Conservation (phyloP, 1,140 invertebrate genomes). For the Lepidotrigona ventralis region DNA sequence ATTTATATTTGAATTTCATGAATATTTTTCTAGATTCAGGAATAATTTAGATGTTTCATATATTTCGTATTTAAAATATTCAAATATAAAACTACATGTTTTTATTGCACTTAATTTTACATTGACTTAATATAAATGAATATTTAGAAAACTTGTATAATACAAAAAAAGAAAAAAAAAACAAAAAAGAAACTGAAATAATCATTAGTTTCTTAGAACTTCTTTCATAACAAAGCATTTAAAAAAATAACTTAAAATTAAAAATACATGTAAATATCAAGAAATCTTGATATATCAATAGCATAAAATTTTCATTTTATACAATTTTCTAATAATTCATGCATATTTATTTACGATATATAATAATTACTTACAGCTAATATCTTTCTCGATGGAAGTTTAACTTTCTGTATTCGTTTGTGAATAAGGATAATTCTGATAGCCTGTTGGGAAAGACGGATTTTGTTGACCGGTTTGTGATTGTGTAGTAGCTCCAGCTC, state of each 20-base stretch:
- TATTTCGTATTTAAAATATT: neutral
- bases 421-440: slow-evolving; percentile 79
- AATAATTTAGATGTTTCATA: slow-evolving; percentile 1
- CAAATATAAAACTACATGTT: slow-evolving; percentile 15
- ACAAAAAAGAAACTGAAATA: neutral
- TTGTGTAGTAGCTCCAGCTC: slow-evolving; percentile 68
- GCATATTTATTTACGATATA: slow-evolving; percentile 10
- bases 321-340: slow-evolving; percentile 50
- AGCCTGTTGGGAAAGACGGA: slow-evolving; percentile 75
- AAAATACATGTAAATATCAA: too few relatives aligned
- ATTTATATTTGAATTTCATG: slow-evolving; percentile 28
- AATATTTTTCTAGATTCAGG: slow-evolving; percentile 13
- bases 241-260: neutral
- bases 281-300: neutral
- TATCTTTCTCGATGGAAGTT: slow-evolving; percentile 57
- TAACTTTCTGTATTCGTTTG: slow-evolving; percentile 77
- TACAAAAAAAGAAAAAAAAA: slow-evolving; percentile 11
- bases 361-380: slow-evolving; percentile 68
- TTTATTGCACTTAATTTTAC: slow-evolving; percentile 44
- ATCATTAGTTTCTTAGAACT: neutral
- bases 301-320: slow-evolving; percentile 37
- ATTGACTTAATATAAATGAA: slow-evolving; percentile 57
- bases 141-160: slow-evolving; percentile 50
- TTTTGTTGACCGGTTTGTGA: slow-evolving; percentile 75
- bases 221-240: neutral